These are phyloP conservation scores for Chrysolina oricalcia DNA, from an alignment of 2,888 invertebrate genomes.

Conservation along the genomic window DNA sequence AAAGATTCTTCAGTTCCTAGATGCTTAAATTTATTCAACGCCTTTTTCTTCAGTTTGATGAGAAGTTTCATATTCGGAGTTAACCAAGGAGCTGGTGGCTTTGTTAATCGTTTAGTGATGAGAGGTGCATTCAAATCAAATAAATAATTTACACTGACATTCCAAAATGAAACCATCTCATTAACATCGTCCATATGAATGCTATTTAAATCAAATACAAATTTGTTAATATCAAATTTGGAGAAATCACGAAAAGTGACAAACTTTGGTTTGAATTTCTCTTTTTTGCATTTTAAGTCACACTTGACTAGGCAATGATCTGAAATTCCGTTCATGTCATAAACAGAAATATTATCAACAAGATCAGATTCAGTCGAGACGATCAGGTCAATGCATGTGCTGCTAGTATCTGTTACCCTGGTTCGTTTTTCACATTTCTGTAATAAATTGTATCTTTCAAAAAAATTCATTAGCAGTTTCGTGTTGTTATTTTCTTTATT, in stretches of 20 bases:
- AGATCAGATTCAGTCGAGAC: not conserved
- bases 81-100: too few relatives aligned
- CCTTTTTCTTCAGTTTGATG: too few relatives aligned
- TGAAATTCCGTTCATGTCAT: constrained; percentile 26
- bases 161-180: too few relatives aligned
- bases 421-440: not conserved
- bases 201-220: too few relatives aligned
- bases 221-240: too few relatives aligned
- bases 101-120: too few relatives aligned
- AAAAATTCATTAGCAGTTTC: not conserved
- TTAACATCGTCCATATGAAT: too few relatives aligned
- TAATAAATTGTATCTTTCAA: constrained; percentile 6
- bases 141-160: too few relatives aligned
- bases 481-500: constrained; percentile 8
- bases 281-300: not conserved
- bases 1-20: too few relatives aligned
- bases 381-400: constrained; percentile 24
- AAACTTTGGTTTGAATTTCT: constrained; percentile 6
- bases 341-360: constrained; percentile 5
- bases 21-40: too few relatives aligned
- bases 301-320: constrained; percentile 20
- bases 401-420: not conserved
- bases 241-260: constrained; percentile 13
- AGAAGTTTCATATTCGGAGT: too few relatives aligned
- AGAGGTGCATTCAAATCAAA: too few relatives aligned